Evolutionary conservation across 2,113 vertebrate genomes (phyloP), one percentile per base, ranked within the genome.

Genomic region (Apaloderma vittatum): DNA sequence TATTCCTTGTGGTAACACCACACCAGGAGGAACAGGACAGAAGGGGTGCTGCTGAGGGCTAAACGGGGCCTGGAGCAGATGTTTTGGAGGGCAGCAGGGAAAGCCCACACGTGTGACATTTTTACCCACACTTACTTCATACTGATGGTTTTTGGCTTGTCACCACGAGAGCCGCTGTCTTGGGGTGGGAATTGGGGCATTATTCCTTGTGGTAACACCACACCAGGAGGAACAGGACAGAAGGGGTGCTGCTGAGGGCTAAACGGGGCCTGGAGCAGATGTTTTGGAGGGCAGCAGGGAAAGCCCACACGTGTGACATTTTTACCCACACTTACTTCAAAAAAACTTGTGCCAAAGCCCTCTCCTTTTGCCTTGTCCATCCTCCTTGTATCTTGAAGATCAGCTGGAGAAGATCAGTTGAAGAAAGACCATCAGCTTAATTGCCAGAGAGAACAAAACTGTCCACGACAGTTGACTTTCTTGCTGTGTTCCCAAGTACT

Each of bases 91-190:
- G 65, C 49, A 73, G 43, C 45, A 68, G n/a, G 84, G 48, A 86
- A 93, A 74, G 46, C 13, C n/a, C 6, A 21, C 20, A 10, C 0
- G 0, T 17, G 32, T 61, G 32, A 59, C 54, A n/a, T 80, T 24
- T 65, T 91, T 81, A 86, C 32, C 15, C 6, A 12, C 36, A 59
- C 54, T 78, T 90, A 51, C 36, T 94, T 91, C 19, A 61, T 4
- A 3, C 21, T 0, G 2, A 18, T 3, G 5, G 26, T 36, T 70
- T 59, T 70, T 21, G 30, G 22, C 54, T 76, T 88, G 46, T 37
- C 1, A 2, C 74, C 32, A 17, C 0, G 0, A 74, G 22, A 71
- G 5, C 34, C 0, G 4, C 27, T 63, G 18, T 40, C 16, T 59
- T 62, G 2, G 4, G n/a, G 52, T 43, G 37, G 58, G 66, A 75